phyloP scores from a whole-genome alignment of 2,888 invertebrate genomes.

The Gnatocerus cornutus region DNA sequence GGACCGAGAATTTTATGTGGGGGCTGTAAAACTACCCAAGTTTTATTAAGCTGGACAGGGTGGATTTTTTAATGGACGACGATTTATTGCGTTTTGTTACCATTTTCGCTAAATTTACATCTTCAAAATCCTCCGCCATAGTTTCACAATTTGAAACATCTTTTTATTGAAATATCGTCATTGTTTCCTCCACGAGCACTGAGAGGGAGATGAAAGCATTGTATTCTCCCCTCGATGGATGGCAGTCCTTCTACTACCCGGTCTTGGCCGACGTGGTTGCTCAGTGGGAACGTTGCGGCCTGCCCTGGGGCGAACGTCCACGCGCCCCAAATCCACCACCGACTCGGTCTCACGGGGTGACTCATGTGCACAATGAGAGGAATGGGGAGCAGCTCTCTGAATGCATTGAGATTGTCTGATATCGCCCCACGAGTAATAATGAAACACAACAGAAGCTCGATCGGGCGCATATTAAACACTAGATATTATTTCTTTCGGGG shows the following conservation, averaged over 20 bases:
- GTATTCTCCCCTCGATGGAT: constrained; percentile 27
- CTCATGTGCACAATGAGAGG: constrained; percentile 45
- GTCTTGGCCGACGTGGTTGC: constrained; percentile 70
- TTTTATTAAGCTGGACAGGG: constrained; percentile 15
- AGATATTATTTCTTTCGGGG: constrained; percentile 10
- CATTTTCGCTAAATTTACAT: neutral
- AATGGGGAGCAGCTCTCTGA: constrained; percentile 11
- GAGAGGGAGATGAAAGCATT: constrained; percentile 37
- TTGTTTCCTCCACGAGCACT: constrained; percentile 11
- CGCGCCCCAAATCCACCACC: constrained; percentile 59
- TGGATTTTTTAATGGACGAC: constrained; percentile 10
- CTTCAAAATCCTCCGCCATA: neutral
- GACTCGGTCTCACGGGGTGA: constrained; percentile 49
- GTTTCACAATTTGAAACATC: neutral
- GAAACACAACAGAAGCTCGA: constrained; percentile 24
- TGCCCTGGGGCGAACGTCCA: constrained; percentile 65
- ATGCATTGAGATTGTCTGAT: constrained; percentile 33
- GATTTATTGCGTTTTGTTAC: constrained; percentile 10
- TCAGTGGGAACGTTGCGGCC: constrained; percentile 71
- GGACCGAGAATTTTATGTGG: constrained; percentile 35
- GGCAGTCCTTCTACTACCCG: constrained; percentile 37
- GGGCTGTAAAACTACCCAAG: constrained; percentile 31
- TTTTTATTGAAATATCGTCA: constrained; percentile 13
- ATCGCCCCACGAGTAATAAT: constrained; percentile 34
- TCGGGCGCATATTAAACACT: constrained; percentile 9